A percentile compares a stretch with the other conserved stretches of the same genome.
phyloP scores from a whole-genome alignment of 2,888 invertebrate species.

The Ornithoptera alexandrae region DNA sequence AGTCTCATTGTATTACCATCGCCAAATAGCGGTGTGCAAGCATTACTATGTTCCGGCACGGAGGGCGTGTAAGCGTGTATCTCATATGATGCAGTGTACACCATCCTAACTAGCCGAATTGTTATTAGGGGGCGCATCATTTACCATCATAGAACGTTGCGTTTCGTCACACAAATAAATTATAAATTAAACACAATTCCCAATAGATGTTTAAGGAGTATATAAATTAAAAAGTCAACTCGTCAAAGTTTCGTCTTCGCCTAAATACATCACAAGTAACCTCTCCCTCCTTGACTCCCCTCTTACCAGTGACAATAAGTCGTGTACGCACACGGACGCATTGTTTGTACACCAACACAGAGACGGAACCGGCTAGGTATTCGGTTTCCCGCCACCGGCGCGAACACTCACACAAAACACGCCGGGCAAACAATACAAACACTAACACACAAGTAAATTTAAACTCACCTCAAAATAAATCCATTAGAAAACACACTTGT shows the following conservation, averaged over 20 bases:
- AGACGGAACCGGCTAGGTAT: constrained; percentile 69
- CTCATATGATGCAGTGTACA: no score
- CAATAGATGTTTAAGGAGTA: constrained; percentile 52
- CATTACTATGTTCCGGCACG: no score
- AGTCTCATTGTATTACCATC: constrained; percentile 31
- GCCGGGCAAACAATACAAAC: constrained; percentile 77
- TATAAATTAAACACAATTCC: constrained; percentile 38
- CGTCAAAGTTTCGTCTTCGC: constrained; percentile 74
- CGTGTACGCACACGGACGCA: constrained; percentile 54
- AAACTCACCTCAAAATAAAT: constrained; percentile 81
- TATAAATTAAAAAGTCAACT: constrained; percentile 75
- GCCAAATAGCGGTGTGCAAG: no score
- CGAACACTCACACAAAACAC: constrained; percentile 77
- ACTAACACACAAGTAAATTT: constrained; percentile 79
- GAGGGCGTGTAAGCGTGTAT: no score
- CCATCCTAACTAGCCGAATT: no score
- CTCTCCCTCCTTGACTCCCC: constrained; percentile 73
- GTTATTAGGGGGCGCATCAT: no score
- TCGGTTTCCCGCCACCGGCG: constrained; percentile 79
- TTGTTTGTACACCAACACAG: constrained; percentile 74
- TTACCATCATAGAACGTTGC: no score
- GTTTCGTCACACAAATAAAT: no score
- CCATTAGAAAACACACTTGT: constrained; percentile 81
- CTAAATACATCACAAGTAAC: constrained; percentile 79
- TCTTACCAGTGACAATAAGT: constrained; percentile 77